Evolutionary conservation across 2,113 vertebrate species (phyloP).

Genomic region (Platysteira castanea): DNA sequence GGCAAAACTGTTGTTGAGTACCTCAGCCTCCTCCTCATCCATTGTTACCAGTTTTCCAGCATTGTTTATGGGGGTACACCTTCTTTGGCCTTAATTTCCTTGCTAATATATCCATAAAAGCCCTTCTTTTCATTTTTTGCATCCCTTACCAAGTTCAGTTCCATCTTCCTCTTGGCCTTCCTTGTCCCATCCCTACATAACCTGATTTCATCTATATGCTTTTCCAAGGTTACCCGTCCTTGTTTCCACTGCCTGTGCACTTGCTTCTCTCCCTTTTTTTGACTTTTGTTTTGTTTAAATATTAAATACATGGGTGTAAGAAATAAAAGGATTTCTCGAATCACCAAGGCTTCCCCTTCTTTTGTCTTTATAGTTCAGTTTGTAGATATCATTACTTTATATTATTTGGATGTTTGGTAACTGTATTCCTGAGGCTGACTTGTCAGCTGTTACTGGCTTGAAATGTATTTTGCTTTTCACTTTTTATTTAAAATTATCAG

Average conservation of each 20-base stretch:
- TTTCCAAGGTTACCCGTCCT: neutral
- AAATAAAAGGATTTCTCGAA: neutral
- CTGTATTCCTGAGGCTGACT: neutral
- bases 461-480: neutral
- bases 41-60: neutral
- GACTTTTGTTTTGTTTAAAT: neutral
- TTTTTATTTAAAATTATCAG: neutral
- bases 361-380: neutral
- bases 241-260: neutral
- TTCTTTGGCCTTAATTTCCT: neutral
- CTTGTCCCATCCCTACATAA: neutral
- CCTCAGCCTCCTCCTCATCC: neutral
- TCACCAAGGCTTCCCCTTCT: neutral
- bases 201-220: neutral
- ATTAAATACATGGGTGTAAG: neutral
- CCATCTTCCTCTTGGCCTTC: neutral
- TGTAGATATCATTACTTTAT: neutral
- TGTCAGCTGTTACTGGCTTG: neutral
- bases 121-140: neutral
- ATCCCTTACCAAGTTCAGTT: neutral
- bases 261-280: neutral
- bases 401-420: neutral
- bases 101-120: neutral
- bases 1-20: neutral
- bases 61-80: neutral